Base-by-base conservation (phyloP, 2,888 invertebrate genomes). In the Strigamia maritima region DNA sequence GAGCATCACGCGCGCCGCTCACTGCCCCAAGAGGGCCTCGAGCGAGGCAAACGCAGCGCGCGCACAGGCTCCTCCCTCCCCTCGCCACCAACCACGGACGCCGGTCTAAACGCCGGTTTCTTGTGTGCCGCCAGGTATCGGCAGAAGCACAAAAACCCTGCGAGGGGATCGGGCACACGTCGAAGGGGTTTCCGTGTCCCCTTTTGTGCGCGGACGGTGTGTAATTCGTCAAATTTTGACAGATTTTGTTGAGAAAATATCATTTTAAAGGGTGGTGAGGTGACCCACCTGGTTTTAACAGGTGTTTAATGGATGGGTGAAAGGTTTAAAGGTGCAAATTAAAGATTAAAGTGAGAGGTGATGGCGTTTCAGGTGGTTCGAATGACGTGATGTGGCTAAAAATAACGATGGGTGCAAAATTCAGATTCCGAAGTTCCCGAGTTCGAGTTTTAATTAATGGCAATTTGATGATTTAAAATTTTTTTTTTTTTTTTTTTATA, bases 1-100 rank as follows among this genome's bases (percentile, higher is more conserved):
- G 49, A 49, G 49, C 49, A 49, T 49, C 49, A 49, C 49, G 49
- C 49, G 60, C 60, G 60, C 60, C 60, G 60, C 60, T 60, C 60
- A 16, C 60, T 60, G 60, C 22, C 19, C 60, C 24, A 60, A 60
- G 60, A 60, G 44, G 44, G 60, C 60, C 60, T 60, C 60, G 24
- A 60, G 60, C 60, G 24, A 60, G n/a, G 60, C 60, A 10, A 19
- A 16, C n/a, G 60, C 60, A 60, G 60, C 60, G 60, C 60, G 60
- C 60, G 60, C 60, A 60, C 60, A 16, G 22, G 60, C 60, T n/a
- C 60, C 60, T 60, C 60, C 60, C 60, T 60, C n/a, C 60, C 60
- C 60, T 10, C 10, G 60, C 60, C 60, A 19, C 60, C 60, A 60
- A 60, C 22, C 22, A 60, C 60, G 60, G 60, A 19, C 60, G 60